Percentiles rank a stretch among this genome's conserved stretches.
These are phyloP conservation scores for Odontamblyopus lacepedii DNA, from an alignment of 2,797 vertebrate genomes.

Conservation along the genomic window DNA sequence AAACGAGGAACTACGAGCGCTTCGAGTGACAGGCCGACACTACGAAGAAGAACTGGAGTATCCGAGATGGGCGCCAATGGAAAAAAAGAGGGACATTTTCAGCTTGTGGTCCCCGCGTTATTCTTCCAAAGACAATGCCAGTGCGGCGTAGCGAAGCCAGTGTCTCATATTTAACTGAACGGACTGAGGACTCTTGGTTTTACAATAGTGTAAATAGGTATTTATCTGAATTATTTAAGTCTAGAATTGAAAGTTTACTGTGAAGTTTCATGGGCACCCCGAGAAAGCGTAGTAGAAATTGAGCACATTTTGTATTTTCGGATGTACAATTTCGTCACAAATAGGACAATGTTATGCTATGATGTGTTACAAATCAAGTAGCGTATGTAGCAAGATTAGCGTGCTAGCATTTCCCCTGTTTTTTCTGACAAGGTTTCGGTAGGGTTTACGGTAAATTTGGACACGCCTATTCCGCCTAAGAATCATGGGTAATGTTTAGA, in stretches of 20 bases:
- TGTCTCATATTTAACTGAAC: slow-evolving; percentile 8
- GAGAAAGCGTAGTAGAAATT: slow-evolving; percentile 4
- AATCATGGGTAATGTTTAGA: slow-evolving; percentile 11
- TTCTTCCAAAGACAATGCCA: slow-evolving; percentile 35
- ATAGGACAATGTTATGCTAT: slow-evolving; percentile 39
- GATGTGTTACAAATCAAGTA: slow-evolving; percentile 25
- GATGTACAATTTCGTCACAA: slow-evolving; percentile 34
- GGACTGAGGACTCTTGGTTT: slow-evolving; percentile 29
- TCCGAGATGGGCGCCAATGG: slow-evolving; percentile 16
- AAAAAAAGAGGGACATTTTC: slow-evolving; percentile 5
- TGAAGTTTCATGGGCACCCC: background rate
- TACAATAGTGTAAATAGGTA: slow-evolving; percentile 46
- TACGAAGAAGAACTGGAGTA: background rate
- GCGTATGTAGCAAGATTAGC: slow-evolving; percentile 41
- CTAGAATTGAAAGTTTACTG: background rate
- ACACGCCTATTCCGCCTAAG: slow-evolving; percentile 4
- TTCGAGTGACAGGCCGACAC: slow-evolving; percentile 83
- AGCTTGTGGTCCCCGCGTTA: slow-evolving; percentile 4
- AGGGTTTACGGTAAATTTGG: slow-evolving; percentile 30
- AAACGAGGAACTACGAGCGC: slow-evolving; percentile 94
- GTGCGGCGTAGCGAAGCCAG: slow-evolving; percentile 14
- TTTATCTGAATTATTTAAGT: slow-evolving; percentile 43
- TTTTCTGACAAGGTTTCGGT: slow-evolving; percentile 16
- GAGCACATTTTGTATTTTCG: slow-evolving; percentile 22
- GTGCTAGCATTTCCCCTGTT: slow-evolving; percentile 30